phyloP scores from a whole-genome alignment of 2,888 invertebrate genomes.

The Cheilosia soror region DNA sequence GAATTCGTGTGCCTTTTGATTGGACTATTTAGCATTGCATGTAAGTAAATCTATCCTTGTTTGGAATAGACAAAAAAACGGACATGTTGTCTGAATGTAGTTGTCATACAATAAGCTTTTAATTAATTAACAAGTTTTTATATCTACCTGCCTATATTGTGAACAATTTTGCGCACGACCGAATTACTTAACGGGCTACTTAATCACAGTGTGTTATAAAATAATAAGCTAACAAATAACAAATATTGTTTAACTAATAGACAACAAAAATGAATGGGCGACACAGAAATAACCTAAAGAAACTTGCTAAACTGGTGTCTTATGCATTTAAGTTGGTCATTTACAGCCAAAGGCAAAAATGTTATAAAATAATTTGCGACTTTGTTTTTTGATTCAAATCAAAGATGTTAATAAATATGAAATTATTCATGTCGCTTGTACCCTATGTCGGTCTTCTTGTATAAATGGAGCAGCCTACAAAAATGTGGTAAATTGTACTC shows the following conservation, averaged over 20 bases:
- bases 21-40: conserved; percentile 66
- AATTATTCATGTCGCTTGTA: too few relatives aligned
- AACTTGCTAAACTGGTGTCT: conserved; percentile 72
- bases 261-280: conserved; percentile 34
- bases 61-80: not conserved
- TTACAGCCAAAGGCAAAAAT: conserved; percentile 67
- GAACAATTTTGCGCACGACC: conserved; percentile 4
- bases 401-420: conserved; percentile 3
- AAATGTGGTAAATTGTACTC: too few relatives aligned
- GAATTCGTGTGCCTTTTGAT: conserved; percentile 58
- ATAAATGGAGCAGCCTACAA: too few relatives aligned
- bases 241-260: conserved; percentile 41
- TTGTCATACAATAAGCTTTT: not conserved
- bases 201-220: conserved; percentile 13
- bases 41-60: conserved; percentile 63
- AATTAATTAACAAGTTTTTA: conserved; percentile 34
- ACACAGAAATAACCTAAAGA: conserved; percentile 41
- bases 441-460: not conserved
- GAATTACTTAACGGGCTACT: conserved; percentile 48
- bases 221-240: conserved; percentile 13
- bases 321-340: conserved; percentile 73
- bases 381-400: conserved; percentile 53
- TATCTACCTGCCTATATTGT: not conserved
- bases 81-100: too few relatives aligned
- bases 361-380: conserved; percentile 67